Conservation (phyloP, 2,888 invertebrate genomes). For the Chrysomela aeneicollis region DNA sequence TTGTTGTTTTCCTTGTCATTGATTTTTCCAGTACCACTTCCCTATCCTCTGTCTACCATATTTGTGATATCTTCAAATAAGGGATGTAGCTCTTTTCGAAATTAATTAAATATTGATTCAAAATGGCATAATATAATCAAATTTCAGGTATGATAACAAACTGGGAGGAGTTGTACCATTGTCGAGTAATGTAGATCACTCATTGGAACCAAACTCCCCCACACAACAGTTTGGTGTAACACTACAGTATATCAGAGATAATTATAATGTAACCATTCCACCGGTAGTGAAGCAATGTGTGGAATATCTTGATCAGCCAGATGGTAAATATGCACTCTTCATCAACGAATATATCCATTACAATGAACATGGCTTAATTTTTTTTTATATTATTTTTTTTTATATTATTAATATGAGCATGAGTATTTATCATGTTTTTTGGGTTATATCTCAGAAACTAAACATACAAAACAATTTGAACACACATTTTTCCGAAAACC, state of each 20-base stretch:
- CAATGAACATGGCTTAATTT: no score
- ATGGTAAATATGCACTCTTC: conserved; percentile 69
- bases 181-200: conserved; percentile 37
- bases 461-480: no score
- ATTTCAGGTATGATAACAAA: conserved; percentile 77
- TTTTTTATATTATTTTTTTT: conserved; percentile 21
- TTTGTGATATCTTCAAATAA: no score
- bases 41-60: no score
- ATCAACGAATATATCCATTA: no score
- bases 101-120: neutral
- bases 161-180: conserved; percentile 61
- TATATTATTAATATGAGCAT: no score
- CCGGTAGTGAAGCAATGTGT: conserved; percentile 92
- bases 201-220: conserved; percentile 53
- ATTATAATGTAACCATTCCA: conserved; percentile 88
- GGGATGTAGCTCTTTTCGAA: no score
- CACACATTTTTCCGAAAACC: no score
- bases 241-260: conserved; percentile 87
- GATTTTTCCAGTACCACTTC: no score
- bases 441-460: no score
- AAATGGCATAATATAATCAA: neutral
- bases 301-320: conserved; percentile 87
- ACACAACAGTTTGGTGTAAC: conserved; percentile 97
- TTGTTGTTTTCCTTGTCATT: no score
- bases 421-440: no score